These are phyloP conservation scores for Lethocerus indicus DNA, from an alignment of 1,140 invertebrate species.

Conservation along the genomic window DNA sequence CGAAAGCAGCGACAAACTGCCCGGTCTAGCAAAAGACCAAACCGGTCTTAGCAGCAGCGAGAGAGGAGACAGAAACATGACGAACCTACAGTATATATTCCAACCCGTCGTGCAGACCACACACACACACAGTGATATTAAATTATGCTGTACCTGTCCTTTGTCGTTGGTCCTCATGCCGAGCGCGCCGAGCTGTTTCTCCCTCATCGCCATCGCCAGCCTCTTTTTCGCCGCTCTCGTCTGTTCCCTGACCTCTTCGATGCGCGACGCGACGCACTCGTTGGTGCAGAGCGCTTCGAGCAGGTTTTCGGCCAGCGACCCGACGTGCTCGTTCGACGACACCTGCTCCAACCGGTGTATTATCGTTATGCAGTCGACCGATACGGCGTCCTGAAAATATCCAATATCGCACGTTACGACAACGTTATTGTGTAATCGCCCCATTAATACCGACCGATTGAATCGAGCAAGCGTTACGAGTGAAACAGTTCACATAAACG, in stretches of 20 bases:
- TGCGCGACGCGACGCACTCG: conserved; percentile 57
- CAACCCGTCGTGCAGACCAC: too few relatives aligned
- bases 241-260: conserved; percentile 82
- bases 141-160: conserved; percentile 64
- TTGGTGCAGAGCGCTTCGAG: conserved; percentile 79
- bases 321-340: conserved; percentile 91
- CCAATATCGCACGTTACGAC: too few relatives aligned
- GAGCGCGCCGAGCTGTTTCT: conserved; percentile 85
- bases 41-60: too few relatives aligned
- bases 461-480: too few relatives aligned
- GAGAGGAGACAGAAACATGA: too few relatives aligned
- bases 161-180: conserved; percentile 93
- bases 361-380: conserved; percentile 72
- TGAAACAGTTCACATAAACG: too few relatives aligned
- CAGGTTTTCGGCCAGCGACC: conserved; percentile 89
- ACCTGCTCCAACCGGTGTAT: conserved; percentile 94
- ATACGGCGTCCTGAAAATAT: conserved; percentile 46
- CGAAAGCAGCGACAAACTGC: too few relatives aligned
- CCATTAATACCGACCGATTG: too few relatives aligned
- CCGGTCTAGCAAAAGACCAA: too few relatives aligned
- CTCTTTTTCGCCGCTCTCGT: conserved; percentile 90
- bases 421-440: too few relatives aligned
- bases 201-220: conserved; percentile 91
- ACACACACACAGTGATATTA: too few relatives aligned
- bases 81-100: too few relatives aligned